A percentile compares a stretch with the other conserved stretches of the same genome.
These are phyloP conservation scores for Calosoma granatense DNA, from an alignment of 1,140 invertebrate genomes.

Conservation along the genomic window DNA sequence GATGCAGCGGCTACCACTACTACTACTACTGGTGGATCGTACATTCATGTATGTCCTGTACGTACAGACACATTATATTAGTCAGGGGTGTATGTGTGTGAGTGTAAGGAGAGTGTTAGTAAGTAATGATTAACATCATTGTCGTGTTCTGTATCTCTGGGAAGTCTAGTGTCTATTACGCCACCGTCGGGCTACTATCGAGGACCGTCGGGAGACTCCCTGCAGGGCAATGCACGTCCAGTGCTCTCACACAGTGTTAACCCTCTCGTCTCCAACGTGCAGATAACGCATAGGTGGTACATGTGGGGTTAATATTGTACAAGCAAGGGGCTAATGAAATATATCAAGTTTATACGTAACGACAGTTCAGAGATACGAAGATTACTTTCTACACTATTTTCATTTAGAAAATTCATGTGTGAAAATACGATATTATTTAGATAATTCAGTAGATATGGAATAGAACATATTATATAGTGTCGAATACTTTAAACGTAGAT, in stretches of 20 bases:
- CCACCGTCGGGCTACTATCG: not conserved
- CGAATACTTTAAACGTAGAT: too few relatives aligned
- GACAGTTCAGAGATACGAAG: not conserved
- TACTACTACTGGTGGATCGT: not conserved
- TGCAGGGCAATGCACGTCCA: not conserved
- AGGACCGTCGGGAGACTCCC: not conserved
- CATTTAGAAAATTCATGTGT: not conserved
- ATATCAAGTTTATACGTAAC: not conserved
- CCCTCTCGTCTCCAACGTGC: not conserved
- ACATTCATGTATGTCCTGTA: not conserved
- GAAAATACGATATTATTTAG: too few relatives aligned
- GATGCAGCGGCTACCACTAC: not conserved
- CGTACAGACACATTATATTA: not conserved
- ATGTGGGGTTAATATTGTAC: not conserved
- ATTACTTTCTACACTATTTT: not conserved
- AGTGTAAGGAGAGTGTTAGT: not conserved
- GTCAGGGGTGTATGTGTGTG: not conserved
- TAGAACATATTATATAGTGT: too few relatives aligned
- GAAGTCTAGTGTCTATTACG: not conserved
- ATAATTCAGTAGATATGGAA: too few relatives aligned
- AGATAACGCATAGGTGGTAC: not conserved
- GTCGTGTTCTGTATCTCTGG: not conserved
- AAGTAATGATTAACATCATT: constrained; percentile 8
- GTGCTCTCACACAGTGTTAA: not conserved
- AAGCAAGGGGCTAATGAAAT: not conserved